A percentile compares a stretch with the other conserved stretches of the same genome.
These are phyloP conservation scores for Aplodontia rufa DNA, from an alignment of 2,113 vertebrate species.

Conservation along the genomic window DNA sequence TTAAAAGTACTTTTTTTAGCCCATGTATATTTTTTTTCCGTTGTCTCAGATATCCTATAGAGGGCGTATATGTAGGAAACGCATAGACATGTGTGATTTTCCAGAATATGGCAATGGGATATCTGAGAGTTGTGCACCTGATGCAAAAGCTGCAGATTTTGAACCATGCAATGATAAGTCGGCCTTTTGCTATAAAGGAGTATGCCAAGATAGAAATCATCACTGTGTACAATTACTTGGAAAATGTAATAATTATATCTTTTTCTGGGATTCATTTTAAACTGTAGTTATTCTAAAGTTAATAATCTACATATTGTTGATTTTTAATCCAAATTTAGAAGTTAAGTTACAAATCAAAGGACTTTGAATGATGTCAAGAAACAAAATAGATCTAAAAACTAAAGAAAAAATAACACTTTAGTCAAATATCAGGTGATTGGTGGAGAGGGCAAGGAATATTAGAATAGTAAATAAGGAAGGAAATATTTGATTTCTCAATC, in stretches of 20 bases:
- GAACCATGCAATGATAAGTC: constrained; percentile 81
- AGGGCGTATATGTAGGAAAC: constrained; percentile 83
- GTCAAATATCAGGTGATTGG: background rate
- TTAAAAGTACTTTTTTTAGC: too few relatives aligned
- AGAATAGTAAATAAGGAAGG: background rate
- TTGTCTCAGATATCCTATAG: constrained; percentile 82
- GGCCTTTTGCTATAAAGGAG: constrained; percentile 89
- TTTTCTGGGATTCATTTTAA: background rate
- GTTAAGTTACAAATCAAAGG: background rate
- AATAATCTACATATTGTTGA: too few relatives aligned
- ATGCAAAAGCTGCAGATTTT: constrained; percentile 87
- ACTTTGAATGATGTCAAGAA: background rate
- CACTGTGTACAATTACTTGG: constrained; percentile 91
- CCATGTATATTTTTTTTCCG: rapidly evolving
- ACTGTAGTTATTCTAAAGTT: background rate
- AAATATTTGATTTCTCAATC: background rate
- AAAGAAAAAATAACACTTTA: background rate
- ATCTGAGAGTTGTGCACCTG: constrained; percentile 84
- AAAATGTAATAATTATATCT: constrained; percentile 82
- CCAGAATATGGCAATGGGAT: constrained; percentile 89
- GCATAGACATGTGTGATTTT: constrained; percentile 87
- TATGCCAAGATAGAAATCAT: constrained; percentile 85
- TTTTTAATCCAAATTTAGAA: background rate
- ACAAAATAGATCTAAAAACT: background rate
- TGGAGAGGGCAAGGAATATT: background rate